Conservation (phyloP, 2,113 vertebrate species). For the Cheirogaleus medius region DNA sequence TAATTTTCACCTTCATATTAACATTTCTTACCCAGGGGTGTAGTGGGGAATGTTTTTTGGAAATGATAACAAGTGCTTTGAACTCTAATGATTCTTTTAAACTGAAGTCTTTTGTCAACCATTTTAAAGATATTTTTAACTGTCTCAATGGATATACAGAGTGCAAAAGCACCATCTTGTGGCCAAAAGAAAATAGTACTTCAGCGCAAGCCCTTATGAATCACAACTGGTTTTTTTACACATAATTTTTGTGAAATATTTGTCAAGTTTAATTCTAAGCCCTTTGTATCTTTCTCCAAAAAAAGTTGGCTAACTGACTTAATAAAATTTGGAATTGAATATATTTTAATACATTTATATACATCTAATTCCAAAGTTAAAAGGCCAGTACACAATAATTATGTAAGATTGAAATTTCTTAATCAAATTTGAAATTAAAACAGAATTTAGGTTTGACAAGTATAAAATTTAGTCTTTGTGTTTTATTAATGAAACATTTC, state of each 20-base stretch:
- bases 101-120: conserved; percentile 75
- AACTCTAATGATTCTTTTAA: conserved; percentile 70
- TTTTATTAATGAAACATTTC: not conserved
- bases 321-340: conserved; percentile 71
- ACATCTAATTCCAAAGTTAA: conserved; percentile 50
- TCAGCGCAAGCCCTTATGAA: not conserved
- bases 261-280: conserved; percentile 77
- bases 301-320: conserved; percentile 76
- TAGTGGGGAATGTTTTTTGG: conserved; percentile 9
- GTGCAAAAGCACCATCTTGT: conserved; percentile 78
- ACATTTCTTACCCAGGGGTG: conserved; percentile 35
- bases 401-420: conserved; percentile 35
- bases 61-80: conserved; percentile 57
- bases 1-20: conserved; percentile 54
- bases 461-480: conserved; percentile 21
- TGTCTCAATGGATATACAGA: conserved; percentile 41
- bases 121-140: conserved; percentile 56
- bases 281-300: conserved; percentile 71
- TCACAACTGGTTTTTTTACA: conserved; percentile 62
- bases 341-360: conserved; percentile 64
- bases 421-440: conserved; percentile 61
- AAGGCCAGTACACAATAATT: conserved; percentile 41
- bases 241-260: conserved; percentile 74
- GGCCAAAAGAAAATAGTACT: conserved; percentile 30
- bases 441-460: conserved; percentile 38